These are phyloP conservation scores for Microplitis demolitor DNA, from an alignment of 1,140 invertebrate genomes.

Conservation along the genomic window DNA sequence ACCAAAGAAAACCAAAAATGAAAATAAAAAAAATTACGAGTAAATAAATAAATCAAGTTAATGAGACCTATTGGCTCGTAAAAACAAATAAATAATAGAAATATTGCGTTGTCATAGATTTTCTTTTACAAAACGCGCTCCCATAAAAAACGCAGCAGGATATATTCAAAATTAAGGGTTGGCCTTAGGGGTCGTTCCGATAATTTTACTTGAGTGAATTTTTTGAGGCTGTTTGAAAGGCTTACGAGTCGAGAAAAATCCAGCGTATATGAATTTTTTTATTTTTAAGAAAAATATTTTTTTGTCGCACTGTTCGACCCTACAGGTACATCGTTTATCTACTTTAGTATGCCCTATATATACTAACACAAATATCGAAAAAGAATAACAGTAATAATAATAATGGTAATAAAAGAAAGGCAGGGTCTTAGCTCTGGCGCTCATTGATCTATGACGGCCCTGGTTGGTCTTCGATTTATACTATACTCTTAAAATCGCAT, in stretches of 20 bases:
- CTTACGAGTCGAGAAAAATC: too few relatives aligned
- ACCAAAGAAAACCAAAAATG: not conserved
- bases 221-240: too few relatives aligned
- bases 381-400: not conserved
- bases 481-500: conserved; percentile 9
- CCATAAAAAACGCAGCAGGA: too few relatives aligned
- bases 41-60: conserved; percentile 11
- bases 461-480: conserved; percentile 37
- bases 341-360: too few relatives aligned
- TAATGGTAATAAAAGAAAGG: not conserved
- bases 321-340: too few relatives aligned
- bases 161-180: too few relatives aligned
- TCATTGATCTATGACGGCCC: conserved; percentile 38
- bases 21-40: not conserved
- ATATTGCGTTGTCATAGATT: not conserved
- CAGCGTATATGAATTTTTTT: too few relatives aligned
- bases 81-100: not conserved
- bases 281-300: too few relatives aligned
- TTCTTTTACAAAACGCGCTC: not conserved
- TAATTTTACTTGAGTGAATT: too few relatives aligned
- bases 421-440: conserved; percentile 29
- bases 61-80: not conserved
- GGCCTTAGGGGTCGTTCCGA: too few relatives aligned
- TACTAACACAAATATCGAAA: too few relatives aligned
- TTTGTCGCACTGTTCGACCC: too few relatives aligned